A percentile compares a stretch with the other conserved stretches of the same genome.
Conservation (phyloP, 2,797 vertebrate genomes). For the Peromyscus aztecus region DNA sequence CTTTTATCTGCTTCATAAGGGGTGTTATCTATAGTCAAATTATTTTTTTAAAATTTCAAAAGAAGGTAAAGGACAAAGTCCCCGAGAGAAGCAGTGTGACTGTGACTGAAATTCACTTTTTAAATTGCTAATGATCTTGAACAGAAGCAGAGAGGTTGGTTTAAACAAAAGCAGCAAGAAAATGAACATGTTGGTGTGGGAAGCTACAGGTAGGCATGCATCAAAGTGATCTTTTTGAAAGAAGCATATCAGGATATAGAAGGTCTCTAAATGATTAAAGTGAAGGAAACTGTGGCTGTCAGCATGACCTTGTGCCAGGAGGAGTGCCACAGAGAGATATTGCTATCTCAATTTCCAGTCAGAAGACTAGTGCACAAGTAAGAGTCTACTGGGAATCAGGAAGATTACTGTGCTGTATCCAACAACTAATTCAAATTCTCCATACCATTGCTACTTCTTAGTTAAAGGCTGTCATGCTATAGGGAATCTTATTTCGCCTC, state of each 20-base stretch:
- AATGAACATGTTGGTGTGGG: background rate
- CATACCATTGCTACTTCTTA: background rate
- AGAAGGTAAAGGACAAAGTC: background rate
- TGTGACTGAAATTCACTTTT: background rate
- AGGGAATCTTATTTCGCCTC: background rate
- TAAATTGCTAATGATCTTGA: constrained; percentile 47
- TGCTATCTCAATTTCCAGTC: background rate
- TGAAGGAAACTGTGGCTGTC: background rate
- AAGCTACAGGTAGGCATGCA: background rate
- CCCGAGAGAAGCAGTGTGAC: background rate
- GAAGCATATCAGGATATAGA: background rate
- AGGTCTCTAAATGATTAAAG: background rate
- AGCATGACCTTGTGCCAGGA: background rate
- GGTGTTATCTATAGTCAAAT: constrained; percentile 14
- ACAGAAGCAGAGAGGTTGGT: constrained; percentile 10
- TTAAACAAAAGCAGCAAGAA: constrained; percentile 46
- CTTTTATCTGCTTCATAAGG: constrained; percentile 51
- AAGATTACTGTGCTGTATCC: background rate
- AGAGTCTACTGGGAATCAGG: background rate
- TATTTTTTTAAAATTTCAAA: constrained; percentile 23
- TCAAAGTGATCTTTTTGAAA: constrained; percentile 30
- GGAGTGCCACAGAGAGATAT: background rate
- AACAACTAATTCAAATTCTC: background rate
- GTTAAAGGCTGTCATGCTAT: background rate
- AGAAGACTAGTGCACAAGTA: background rate